phyloP scores from a whole-genome alignment of 2,888 invertebrate genomes.

The Augochlorella aurata region DNA sequence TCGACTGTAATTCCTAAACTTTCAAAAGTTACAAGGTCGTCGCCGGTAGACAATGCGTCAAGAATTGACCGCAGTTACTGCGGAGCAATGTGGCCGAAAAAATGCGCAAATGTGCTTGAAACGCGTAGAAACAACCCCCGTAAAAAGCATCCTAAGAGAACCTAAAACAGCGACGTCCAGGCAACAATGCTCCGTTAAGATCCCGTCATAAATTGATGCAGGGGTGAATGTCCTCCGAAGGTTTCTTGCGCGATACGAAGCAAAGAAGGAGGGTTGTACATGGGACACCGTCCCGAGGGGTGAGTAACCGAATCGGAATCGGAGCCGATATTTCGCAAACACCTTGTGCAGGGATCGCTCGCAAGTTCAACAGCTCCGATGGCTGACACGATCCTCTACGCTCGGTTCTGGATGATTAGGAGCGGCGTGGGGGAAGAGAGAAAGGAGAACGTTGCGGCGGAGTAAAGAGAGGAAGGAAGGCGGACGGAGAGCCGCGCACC shows the following conservation, averaged over 20 bases:
- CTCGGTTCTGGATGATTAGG: background rate
- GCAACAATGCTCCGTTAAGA: no score
- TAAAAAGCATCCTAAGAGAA: no score
- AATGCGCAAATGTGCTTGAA: no score
- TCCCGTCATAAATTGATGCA: no score
- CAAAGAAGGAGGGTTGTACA: background rate
- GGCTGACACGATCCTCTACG: background rate
- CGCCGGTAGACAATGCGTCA: no score
- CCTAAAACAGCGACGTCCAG: no score
- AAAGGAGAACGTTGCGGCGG: background rate
- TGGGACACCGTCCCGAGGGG: background rate
- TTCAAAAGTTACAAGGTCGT: no score
- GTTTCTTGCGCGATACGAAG: background rate
- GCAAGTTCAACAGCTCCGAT: constrained; percentile 2
- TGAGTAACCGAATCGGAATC: background rate
- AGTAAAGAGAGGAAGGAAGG: constrained; percentile 18
- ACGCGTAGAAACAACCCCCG: no score
- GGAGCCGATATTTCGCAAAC: background rate
- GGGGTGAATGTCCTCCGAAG: no score
- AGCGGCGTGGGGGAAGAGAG: background rate
- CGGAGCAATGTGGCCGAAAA: no score
- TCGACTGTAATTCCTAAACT: no score
- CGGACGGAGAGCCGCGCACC: constrained; percentile 9
- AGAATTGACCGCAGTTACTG: no score
- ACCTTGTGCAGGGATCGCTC: background rate